Evolutionary conservation across 2,797 vertebrate genomes (phyloP), one percentile per base, ranked within the genome.

Genomic region (Diplodus sargus): DNA sequence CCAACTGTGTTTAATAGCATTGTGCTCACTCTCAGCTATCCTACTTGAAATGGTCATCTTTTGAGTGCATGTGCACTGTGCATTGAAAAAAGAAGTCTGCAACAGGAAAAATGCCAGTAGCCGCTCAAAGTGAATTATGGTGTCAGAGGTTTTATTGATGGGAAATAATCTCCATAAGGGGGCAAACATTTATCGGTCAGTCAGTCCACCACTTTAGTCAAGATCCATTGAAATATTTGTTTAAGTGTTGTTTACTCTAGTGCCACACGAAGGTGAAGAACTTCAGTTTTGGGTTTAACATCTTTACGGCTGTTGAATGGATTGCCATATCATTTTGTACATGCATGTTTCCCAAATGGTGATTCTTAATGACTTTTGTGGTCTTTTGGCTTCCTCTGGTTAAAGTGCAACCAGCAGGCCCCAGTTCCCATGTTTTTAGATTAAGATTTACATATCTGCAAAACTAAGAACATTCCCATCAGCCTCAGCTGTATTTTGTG

Each of bases 1-100:
- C 52, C 30, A 7, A 34, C 54, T 14, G 59, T 67, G 64, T 23
- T 63, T n/a, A 59, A 54, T 39, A 51, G 66, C 34, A 10, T 39
- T n/a, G 12, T 58, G 53, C 17, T 51, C 47, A 16, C 17, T 45
- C 47, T 59, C 22, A 52, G 63, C 54, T 22, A 54, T 12, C 13
- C 23, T 30, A 14, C 17, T 56, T 57, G 52, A 65, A 39, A 34
- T 49, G 43, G n/a, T 13, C 57, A 12, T n/a, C 17, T 34, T 34
- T 58, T 20, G 56, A 61, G 58, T 61, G 16, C 12, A 9, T 30
- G n/a, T 53, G 49, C 25, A 28, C 22, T 53, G 6, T 49, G 5
- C 4, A 34, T 2, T 17, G 25, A 67, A 23, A 10, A 25, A 42
- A 53, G 22, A 48, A 18, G 25, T 3, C 23, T 7, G 23, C 45